Percentiles rank a stretch among this genome's conserved stretches.
phyloP scores from a whole-genome alignment of 2,113 vertebrate genomes.

The Recurvirostra avosetta region DNA sequence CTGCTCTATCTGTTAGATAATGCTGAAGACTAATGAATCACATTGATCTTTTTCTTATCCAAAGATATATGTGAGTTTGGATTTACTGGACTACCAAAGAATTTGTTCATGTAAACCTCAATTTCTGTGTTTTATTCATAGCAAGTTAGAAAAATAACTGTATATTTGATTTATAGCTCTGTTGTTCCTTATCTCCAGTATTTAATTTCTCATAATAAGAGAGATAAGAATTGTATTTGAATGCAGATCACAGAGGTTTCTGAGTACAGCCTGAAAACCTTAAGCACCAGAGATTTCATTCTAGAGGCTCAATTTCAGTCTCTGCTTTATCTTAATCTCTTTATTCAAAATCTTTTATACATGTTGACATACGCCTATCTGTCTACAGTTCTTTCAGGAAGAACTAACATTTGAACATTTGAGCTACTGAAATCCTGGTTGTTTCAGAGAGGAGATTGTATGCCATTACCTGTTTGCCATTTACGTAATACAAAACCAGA shows the following conservation, averaged over 20 bases:
- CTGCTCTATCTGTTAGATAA: background rate
- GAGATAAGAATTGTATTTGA: background rate
- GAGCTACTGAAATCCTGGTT: background rate
- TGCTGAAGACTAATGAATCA: background rate
- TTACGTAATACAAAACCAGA: background rate
- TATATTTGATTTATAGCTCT: background rate
- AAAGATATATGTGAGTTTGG: background rate
- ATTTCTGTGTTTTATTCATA: background rate
- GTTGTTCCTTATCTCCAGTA: background rate
- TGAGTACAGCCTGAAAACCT: background rate
- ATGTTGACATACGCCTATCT: background rate
- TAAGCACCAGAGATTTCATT: conserved; percentile 13
- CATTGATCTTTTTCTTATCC: background rate
- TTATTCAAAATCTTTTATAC: background rate
- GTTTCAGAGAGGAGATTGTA: background rate
- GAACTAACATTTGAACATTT: background rate
- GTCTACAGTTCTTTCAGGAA: background rate
- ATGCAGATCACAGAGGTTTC: conserved; percentile 6
- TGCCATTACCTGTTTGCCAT: background rate
- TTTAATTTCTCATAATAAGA: conserved; percentile 10
- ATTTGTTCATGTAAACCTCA: background rate
- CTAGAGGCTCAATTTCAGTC: background rate
- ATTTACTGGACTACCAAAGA: background rate
- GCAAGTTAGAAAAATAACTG: background rate
- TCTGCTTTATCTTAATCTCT: conserved; percentile 6